Base-by-base conservation (phyloP, 2,888 invertebrate genomes). In the Merodon equestris region DNA sequence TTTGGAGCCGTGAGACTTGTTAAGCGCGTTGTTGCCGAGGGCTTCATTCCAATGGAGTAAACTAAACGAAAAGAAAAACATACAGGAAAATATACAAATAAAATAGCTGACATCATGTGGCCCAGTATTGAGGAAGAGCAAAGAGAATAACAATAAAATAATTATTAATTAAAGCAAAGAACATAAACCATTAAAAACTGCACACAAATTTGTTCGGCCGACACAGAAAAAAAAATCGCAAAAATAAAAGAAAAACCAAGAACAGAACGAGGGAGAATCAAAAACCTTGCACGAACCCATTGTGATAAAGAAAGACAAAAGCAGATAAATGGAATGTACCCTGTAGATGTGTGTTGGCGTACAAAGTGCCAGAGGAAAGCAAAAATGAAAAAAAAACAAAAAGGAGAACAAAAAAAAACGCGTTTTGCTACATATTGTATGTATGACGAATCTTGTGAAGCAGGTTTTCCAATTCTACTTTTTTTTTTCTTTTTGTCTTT, bases 391-490 rank as follows among this genome's bases (percentile, higher is more conserved):
- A 40, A 18, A 40, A 50, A 42, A 42, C n/a, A 45, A 34, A 44
- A 36, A 47, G 7, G 27, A 27, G 3, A 27, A 27, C 27, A 27
- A 27, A 27, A 27, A 7, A 60, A 36, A 15, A 14, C 27, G 17
- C 15, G 19, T 36, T 63, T 54, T 54, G 34, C 38, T 64, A 27
- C 27, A 27, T 27, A 27, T 27, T 7, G 27, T 27, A 40, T 45
- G 64, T 54, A 54, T 64, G 64, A 64, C 54, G 64, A 66, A 66
- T 57, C 67, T 44, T 45, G 67, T 60, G 45, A 47, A 71, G 61
- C 61, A 63, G 56, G 56, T 71, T 71, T 27, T 63, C 42, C 48
- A 61, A 64, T 64, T 42, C 54, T 42, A 61, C 34, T 63, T 36
- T 70, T 9, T 47, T 53, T 60, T 51, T 48, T 17, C 17, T 13